Percentiles rank a stretch among this genome's conserved stretches.
Conservation (phyloP, 2,888 invertebrate species). For the Drosophila monieri region DNA sequence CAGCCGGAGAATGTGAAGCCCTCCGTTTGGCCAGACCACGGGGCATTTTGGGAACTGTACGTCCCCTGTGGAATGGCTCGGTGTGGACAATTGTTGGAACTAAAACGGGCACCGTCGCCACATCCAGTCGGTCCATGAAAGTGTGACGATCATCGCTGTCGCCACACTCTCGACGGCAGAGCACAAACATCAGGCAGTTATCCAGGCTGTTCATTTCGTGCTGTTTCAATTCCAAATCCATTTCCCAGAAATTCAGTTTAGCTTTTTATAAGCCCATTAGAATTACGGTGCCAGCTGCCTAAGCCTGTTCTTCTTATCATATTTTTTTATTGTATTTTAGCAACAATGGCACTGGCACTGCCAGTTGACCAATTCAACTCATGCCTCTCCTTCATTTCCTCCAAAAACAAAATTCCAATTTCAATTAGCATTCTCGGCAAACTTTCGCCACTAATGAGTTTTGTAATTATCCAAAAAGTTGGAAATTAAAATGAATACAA, state of each 20-base stretch:
- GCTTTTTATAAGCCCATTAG: slow-evolving; percentile 19
- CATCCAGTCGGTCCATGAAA: slow-evolving; percentile 41
- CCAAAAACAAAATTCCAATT: slow-evolving; percentile 13
- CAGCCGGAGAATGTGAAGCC: slow-evolving; percentile 59
- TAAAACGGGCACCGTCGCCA: background rate
- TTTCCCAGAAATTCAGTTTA: slow-evolving; percentile 4
- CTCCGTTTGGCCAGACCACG: background rate
- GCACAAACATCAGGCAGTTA: slow-evolving; percentile 43
- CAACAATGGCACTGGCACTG: background rate
- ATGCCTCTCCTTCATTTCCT: background rate
- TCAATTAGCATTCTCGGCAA: slow-evolving; percentile 42
- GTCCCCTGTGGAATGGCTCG: background rate
- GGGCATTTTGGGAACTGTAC: background rate
- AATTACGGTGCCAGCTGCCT: background rate
- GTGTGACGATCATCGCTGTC: slow-evolving; percentile 49
- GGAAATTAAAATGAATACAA: slow-evolving; percentile 53
- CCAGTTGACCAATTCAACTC: background rate
- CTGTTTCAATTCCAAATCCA: background rate
- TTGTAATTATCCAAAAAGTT: slow-evolving; percentile 70
- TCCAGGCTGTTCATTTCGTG: slow-evolving; percentile 46
- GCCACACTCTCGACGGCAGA: slow-evolving; percentile 39
- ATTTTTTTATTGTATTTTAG: background rate
- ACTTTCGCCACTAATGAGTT: slow-evolving; percentile 64
- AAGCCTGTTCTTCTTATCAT: slow-evolving; percentile 7
- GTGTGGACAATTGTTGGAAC: background rate